Evolutionary conservation across 2,797 vertebrate species (phyloP), one percentile per base, ranked within the genome.

Genomic region (Dermochelys coriacea): DNA sequence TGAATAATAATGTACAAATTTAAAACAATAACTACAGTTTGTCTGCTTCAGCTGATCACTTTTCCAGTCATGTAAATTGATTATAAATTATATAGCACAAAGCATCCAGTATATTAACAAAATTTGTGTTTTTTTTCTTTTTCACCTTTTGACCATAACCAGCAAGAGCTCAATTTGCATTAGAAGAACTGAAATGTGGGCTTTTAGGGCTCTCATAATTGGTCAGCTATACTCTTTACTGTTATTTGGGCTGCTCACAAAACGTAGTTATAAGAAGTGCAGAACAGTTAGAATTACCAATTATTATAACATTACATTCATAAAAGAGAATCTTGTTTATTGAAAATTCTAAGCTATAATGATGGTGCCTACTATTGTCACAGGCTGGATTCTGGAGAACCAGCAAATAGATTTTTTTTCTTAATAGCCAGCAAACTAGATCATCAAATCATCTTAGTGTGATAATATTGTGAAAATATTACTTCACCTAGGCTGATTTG

Each of bases 1-100:
- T 50, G 59, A 75, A 51, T 80, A 81, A 89, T 78, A 80, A 47
- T 64, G 82, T 75, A 51, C 25, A 82, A 29, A 55, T 93, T 68
- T 94, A 51, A 89, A 90, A 87, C 49, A 55, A 0, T 93, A 78
- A 4, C 83, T 88, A 45, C 37, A 55, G 34, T 5, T 79, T 75
- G 59, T 86, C 45, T 94, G 85, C 94, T 80, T n/a, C 49, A 86
- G 55, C 34, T 88, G 71, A 93, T 85, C 21, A 81, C 85, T 37
- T 21, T 87, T 78, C 61, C 87, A 54, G 29, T 45, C 25, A 81
- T 54, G 52, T 86, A 78, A 91, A 61, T 52, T 83, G 85, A 92
- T 37, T 41, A 47, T 57, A 94, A 92, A 5, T 93, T 91, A 82
- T 5, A 92, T 74, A 91, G 85, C 49, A 94, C 29, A 91, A 92